Conservation (phyloP, 2,888 invertebrate genomes). For the Watsonalla cultraria region DNA sequence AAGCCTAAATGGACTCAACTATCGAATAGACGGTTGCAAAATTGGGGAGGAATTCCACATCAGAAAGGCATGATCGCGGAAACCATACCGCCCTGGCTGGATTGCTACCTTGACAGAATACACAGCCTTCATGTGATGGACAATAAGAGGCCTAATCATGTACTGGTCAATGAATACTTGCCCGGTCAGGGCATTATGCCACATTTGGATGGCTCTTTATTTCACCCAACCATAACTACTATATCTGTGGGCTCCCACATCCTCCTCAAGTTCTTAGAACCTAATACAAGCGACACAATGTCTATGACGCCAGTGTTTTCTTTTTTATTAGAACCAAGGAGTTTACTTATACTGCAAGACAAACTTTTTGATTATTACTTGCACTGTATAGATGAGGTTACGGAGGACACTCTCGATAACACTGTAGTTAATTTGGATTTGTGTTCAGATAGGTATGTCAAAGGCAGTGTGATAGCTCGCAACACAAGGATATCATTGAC, state of each 20-base stretch:
- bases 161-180: slow-evolving; percentile 95
- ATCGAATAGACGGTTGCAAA: slow-evolving; percentile 94
- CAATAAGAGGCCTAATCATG: slow-evolving; percentile 90
- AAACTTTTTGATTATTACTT: slow-evolving; percentile 90
- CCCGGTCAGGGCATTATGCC: slow-evolving; percentile 98
- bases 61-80: slow-evolving; percentile 96
- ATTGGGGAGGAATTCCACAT: slow-evolving; percentile 98
- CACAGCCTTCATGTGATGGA: slow-evolving; percentile 83
- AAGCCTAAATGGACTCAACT: slow-evolving; percentile 98
- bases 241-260: slow-evolving; percentile 95
- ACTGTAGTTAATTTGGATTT: slow-evolving; percentile 81
- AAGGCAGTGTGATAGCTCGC: slow-evolving; percentile 79
- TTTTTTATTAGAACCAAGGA: slow-evolving; percentile 90
- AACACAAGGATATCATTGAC: slow-evolving; percentile 91
- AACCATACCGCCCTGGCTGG: slow-evolving; percentile 91
- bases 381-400: slow-evolving; percentile 89
- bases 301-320: slow-evolving; percentile 78
- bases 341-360: slow-evolving; percentile 90
- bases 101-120: slow-evolving; percentile 83
- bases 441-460: slow-evolving; percentile 76
- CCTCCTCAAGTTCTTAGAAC: slow-evolving; percentile 89
- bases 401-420: slow-evolving; percentile 80
- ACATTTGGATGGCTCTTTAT: slow-evolving; percentile 96
- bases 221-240: slow-evolving; percentile 94
- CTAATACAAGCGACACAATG: slow-evolving; percentile 47